Conservation (phyloP, 64 coral and sea anemone genomes). For the Dendronephthya gigantea region DNA sequence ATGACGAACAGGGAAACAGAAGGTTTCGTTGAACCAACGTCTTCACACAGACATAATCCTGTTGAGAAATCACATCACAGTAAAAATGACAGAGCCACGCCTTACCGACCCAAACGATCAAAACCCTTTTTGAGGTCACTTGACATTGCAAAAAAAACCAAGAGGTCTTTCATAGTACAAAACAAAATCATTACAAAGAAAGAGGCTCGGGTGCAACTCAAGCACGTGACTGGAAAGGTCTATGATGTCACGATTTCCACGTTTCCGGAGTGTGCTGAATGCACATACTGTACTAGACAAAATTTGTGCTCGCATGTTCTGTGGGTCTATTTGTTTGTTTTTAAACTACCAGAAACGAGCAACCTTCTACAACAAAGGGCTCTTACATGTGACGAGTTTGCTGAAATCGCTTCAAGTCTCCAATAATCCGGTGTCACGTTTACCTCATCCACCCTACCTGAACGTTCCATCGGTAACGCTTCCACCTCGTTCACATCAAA, state of each 20-base stretch:
- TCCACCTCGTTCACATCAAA: too few species aligned
- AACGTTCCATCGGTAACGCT: too few species aligned
- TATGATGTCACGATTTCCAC: conserved; percentile 23
- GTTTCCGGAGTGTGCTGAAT: conserved; percentile 37
- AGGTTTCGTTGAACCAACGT: conserved; percentile 36
- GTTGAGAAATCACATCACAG: background rate
- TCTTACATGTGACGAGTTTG: background rate
- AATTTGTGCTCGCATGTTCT: conserved; percentile 41
- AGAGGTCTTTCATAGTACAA: conserved; percentile 29
- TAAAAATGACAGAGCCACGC: conserved; percentile 31
- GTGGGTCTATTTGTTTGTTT: conserved; percentile 40
- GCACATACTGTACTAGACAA: conserved; percentile 27
- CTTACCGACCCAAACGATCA: conserved; percentile 38
- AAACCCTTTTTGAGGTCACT: conserved; percentile 35
- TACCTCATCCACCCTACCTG: too few species aligned
- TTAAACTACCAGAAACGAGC: conserved; percentile 35
- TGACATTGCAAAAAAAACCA: conserved; percentile 41
- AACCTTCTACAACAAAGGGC: conserved; percentile 38
- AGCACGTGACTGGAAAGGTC: conserved; percentile 28
- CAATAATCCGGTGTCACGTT: too few species aligned
- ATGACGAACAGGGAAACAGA: conserved; percentile 33
- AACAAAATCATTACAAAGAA: conserved; percentile 17
- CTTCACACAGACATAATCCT: conserved; percentile 44
- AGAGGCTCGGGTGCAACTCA: conserved; percentile 22
- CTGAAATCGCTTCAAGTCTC: too few species aligned